A percentile compares a stretch with the other conserved stretches of the same genome.
Conservation (phyloP, 2,113 vertebrate species). For the Tragelaphus scriptus region DNA sequence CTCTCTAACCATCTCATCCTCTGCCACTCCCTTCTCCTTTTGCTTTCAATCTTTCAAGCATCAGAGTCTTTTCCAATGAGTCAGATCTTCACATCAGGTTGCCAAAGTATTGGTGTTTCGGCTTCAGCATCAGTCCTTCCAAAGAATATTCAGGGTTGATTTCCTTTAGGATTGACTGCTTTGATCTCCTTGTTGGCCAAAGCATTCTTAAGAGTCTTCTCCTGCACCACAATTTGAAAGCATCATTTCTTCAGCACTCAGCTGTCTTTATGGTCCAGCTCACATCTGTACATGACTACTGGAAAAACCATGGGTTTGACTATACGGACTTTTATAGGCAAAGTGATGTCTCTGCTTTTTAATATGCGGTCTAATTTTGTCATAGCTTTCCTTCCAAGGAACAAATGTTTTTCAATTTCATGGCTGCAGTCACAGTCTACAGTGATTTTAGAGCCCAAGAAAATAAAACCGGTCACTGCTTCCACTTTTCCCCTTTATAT, state of each 20-base stretch:
- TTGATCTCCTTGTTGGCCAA: background rate
- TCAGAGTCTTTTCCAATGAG: background rate
- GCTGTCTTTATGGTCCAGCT: background rate
- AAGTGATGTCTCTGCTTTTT: background rate
- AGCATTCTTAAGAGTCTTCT: background rate
- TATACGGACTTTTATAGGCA: background rate
- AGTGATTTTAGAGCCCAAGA: background rate
- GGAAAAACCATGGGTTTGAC: background rate
- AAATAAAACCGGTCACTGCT: background rate
- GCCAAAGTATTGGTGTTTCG: background rate
- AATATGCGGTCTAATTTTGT: background rate
- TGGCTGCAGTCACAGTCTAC: background rate
- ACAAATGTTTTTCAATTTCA: background rate
- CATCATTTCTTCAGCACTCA: background rate
- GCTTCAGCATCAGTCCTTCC: background rate
- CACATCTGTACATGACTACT: background rate
- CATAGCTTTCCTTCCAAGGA: background rate
- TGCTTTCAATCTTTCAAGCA: background rate
- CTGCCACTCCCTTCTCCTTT: background rate
- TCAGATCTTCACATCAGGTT: background rate
- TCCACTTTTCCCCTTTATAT: background rate
- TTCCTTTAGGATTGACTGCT: background rate
- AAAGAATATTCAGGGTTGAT: background rate
- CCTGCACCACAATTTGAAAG: background rate
- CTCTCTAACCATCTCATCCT: background rate